Conservation (phyloP, 1,140 invertebrate species). For the Drosophila grimshawi region DNA sequence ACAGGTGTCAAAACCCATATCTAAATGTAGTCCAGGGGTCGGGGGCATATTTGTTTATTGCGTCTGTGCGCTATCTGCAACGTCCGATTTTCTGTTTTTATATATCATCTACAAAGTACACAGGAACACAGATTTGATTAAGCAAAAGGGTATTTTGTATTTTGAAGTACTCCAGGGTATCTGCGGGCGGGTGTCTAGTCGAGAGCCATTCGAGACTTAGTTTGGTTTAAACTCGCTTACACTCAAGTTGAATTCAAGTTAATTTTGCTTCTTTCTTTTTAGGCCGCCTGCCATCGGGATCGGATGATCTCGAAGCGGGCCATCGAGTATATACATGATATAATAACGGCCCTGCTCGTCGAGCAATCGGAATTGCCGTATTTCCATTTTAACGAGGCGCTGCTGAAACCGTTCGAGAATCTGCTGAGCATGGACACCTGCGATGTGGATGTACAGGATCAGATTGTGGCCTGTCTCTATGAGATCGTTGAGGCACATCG, state of each 20-base stretch:
- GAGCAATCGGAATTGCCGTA: conserved; percentile 95
- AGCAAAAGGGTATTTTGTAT: too few species aligned
- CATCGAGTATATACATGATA: conserved; percentile 96
- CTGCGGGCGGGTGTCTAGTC: too few species aligned
- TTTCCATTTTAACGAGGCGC: conserved; percentile 97
- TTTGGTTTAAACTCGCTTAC: too few species aligned
- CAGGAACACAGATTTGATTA: too few species aligned
- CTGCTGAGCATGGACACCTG: conserved; percentile 95
- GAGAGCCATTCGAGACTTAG: too few species aligned
- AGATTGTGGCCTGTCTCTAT: conserved; percentile 97
- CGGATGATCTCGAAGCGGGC: conserved; percentile 95
- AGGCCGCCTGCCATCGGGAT: conserved; percentile 96
- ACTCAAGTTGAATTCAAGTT: neutral
- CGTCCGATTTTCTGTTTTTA: too few species aligned
- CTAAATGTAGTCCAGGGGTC: too few species aligned
- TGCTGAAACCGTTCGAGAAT: conserved; percentile 98
- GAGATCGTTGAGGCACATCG: conserved; percentile 97
- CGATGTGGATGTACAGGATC: conserved; percentile 93
- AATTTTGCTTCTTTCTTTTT: conserved; percentile 30
- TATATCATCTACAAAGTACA: too few species aligned
- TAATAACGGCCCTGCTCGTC: conserved; percentile 94
- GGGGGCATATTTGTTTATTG: too few species aligned
- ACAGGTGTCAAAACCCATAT: too few species aligned
- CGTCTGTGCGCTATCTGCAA: too few species aligned
- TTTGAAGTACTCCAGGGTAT: neutral